Evolutionary conservation across 2,888 invertebrate species (phyloP).

Genomic region (Cheilosia urbana): DNA sequence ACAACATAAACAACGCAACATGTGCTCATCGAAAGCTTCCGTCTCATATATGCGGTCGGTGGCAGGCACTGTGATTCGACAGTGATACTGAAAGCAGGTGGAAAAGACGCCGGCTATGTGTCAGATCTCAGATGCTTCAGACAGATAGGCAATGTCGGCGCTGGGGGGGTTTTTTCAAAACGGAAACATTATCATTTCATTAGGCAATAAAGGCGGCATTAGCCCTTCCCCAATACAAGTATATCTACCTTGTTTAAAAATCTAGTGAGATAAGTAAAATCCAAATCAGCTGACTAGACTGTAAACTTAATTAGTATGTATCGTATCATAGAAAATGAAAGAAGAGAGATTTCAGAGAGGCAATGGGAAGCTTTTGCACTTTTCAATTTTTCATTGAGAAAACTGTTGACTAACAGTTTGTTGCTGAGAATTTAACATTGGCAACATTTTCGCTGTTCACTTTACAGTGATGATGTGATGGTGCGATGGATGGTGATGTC

Average conservation of each 20-base stretch:
- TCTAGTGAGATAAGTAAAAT: background rate
- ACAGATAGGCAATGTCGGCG: slow-evolving; percentile 18
- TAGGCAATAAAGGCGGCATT: slow-evolving; percentile 39
- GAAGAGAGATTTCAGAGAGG: slow-evolving; percentile 19
- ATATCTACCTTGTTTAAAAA: background rate
- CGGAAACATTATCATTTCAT: slow-evolving; percentile 24
- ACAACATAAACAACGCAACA: slow-evolving; percentile 58
- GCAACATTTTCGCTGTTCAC: slow-evolving; percentile 26
- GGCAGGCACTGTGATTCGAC: slow-evolving; percentile 26
- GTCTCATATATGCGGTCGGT: background rate
- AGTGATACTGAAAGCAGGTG: slow-evolving; percentile 39
- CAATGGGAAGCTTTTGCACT: slow-evolving; percentile 49
- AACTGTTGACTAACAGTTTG: slow-evolving; percentile 46
- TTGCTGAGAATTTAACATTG: slow-evolving; percentile 38
- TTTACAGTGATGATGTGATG: background rate
- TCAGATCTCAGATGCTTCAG: slow-evolving; percentile 16
- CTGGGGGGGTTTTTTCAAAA: slow-evolving; percentile 24
- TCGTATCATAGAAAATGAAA: background rate
- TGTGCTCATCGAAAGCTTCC: slow-evolving; percentile 47
- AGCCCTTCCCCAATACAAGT: slow-evolving; percentile 11
- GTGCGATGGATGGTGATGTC: slow-evolving; percentile 49
- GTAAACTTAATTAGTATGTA: too few species aligned
- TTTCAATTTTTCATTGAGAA: slow-evolving; percentile 49
- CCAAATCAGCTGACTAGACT: slow-evolving; percentile 57
- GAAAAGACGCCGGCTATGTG: slow-evolving; percentile 10